These are phyloP conservation scores for Heliconius aoede DNA, from an alignment of 2,888 invertebrate genomes.

Conservation along the genomic window DNA sequence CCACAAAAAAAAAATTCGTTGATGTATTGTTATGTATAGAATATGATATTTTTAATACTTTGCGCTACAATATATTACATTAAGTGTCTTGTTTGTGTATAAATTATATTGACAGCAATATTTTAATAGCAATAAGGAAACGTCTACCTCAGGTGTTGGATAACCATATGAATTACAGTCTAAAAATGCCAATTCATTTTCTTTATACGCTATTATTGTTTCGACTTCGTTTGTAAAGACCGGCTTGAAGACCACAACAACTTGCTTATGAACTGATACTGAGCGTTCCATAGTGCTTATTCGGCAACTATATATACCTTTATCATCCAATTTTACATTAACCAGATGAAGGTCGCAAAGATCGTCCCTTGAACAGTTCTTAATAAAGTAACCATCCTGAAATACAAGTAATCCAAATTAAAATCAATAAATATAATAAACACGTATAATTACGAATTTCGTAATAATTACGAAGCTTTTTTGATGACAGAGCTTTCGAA, in stretches of 20 bases:
- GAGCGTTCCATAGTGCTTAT: neutral
- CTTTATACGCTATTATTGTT: constrained; percentile 5
- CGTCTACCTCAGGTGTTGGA: constrained; percentile 3
- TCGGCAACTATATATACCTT: constrained; percentile 9
- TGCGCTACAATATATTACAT: neutral
- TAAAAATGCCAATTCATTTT: constrained; percentile 11
- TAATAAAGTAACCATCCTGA: constrained; percentile 19
- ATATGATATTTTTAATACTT: too few species aligned
- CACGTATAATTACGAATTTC: too few species aligned
- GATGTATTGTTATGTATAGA: too few species aligned
- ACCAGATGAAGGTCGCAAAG: neutral
- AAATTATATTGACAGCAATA: neutral
- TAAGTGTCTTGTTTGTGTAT: neutral
- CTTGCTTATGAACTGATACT: neutral
- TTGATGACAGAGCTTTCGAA: neutral
- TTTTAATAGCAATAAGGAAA: neutral
- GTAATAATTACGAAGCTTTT: neutral
- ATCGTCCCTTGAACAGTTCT: neutral
- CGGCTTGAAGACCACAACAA: neutral
- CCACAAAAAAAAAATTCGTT: too few species aligned
- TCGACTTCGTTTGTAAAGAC: neutral
- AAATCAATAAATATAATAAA: neutral
- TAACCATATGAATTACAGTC: neutral
- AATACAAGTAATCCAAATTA: neutral
- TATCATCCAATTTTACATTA: neutral